A percentile compares a stretch with the other conserved stretches of the same genome.
Evolutionary conservation across 1,140 invertebrate genomes (phyloP).

Genomic region (Hycleus phaleratus): DNA sequence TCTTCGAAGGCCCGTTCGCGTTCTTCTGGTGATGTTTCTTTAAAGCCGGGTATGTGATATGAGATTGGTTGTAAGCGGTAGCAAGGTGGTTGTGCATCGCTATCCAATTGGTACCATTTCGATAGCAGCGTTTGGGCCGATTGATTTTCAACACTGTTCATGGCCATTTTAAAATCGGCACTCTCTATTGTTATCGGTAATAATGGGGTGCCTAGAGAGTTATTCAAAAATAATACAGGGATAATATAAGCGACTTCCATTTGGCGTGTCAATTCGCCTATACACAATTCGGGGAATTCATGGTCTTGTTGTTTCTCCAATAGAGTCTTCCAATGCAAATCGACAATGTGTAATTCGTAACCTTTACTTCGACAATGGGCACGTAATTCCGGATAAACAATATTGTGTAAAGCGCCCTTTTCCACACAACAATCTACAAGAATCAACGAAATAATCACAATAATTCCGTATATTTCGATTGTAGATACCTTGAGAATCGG

Average conservation of each 20-base stretch:
- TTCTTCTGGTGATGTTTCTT: conserved; percentile 41
- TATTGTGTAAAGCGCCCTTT: conserved; percentile 55
- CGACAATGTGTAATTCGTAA: conserved; percentile 62
- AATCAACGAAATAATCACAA: conserved; percentile 1
- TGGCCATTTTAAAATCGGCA: conserved; percentile 65
- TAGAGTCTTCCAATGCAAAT: conserved; percentile 60
- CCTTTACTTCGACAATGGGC: conserved; percentile 51
- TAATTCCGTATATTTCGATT: not conserved
- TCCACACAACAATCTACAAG: conserved; percentile 56
- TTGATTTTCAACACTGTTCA: conserved; percentile 55
- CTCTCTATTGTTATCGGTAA: conserved; percentile 67
- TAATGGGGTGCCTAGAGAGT: conserved; percentile 64
- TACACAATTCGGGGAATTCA: conserved; percentile 64
- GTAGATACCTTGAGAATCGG: conserved; percentile 56
- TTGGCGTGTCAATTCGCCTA: conserved; percentile 60
- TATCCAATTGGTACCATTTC: conserved; percentile 55
- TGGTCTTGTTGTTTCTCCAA: conserved; percentile 60
- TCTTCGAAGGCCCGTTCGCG: conserved; percentile 45
- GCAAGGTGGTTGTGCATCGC: conserved; percentile 60
- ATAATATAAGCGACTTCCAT: conserved; percentile 63
- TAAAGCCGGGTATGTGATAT: conserved; percentile 47
- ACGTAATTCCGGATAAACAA: conserved; percentile 54
- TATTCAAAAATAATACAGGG: conserved; percentile 65
- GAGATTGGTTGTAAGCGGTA: conserved; percentile 60
- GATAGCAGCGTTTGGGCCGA: conserved; percentile 42